phyloP scores from a whole-genome alignment of 1,140 invertebrate genomes.

The Atta colombica region DNA sequence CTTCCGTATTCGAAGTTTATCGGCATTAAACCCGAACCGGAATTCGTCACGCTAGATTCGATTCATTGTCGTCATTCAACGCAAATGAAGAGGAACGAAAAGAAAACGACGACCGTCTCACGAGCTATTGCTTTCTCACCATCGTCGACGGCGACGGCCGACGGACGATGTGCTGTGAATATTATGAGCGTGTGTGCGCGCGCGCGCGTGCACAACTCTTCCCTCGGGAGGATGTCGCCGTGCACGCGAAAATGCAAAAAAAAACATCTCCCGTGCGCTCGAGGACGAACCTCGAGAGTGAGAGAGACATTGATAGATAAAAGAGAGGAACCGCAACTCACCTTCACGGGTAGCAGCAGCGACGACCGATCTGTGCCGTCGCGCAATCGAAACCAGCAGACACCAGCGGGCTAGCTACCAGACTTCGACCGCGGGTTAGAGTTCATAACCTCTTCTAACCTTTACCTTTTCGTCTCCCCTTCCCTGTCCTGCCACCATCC shows the following conservation, averaged over 20 bases:
- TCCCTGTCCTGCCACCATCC: conserved; percentile 38
- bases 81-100: background rate
- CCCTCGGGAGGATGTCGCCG: background rate
- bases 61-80: background rate
- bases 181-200: background rate
- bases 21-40: background rate
- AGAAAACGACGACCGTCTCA: background rate
- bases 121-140: background rate
- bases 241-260: background rate
- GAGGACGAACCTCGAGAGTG: background rate
- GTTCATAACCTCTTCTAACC: conserved; percentile 81
- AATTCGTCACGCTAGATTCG: background rate
- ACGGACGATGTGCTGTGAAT: background rate
- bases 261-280: background rate
- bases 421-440: conserved; percentile 76
- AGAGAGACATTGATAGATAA: background rate
- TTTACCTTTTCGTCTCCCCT: conserved; percentile 77
- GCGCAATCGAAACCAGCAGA: conserved; percentile 72
- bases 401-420: conserved; percentile 65
- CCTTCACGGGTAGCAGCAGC: conserved; percentile 69
- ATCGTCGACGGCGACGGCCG: background rate
- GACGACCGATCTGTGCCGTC: conserved; percentile 69
- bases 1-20: background rate
- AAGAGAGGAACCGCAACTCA: conserved; percentile 57
- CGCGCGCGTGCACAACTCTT: background rate